phyloP scores from a whole-genome alignment of 2,797 vertebrate genomes.

The Megalops cyprinoides region DNA sequence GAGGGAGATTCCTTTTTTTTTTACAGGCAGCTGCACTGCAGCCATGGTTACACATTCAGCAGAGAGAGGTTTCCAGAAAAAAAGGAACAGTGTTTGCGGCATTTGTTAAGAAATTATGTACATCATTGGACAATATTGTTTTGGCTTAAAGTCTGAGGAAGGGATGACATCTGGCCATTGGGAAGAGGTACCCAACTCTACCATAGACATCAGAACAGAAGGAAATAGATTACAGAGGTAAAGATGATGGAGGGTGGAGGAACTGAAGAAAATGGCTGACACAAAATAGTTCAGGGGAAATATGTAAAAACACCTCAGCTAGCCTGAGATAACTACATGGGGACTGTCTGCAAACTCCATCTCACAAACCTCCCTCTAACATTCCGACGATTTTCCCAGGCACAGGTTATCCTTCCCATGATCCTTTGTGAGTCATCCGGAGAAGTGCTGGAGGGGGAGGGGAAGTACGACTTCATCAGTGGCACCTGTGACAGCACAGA shows the following conservation, averaged over 20 bases:
- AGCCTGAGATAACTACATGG: not conserved
- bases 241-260: not conserved
- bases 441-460: not conserved
- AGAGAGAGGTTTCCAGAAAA: not conserved
- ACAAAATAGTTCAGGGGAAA: too few relatives aligned
- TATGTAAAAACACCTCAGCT: not conserved
- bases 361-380: not conserved
- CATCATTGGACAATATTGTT: not conserved
- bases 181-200: not conserved
- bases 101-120: not conserved
- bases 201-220: not conserved
- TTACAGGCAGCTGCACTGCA: slow-evolving; percentile 16
- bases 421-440: not conserved
- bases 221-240: not conserved
- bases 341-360: not conserved
- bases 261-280: not conserved
- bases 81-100: slow-evolving; percentile 6
- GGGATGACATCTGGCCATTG: not conserved
- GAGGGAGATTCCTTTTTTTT: not conserved
- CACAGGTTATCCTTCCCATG: not conserved
- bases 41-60: slow-evolving; percentile 18
- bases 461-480: not conserved
- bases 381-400: not conserved
- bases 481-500: not conserved
- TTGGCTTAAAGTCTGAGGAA: not conserved